Base-by-base conservation (phyloP, 2,113 vertebrate genomes). In the Leptocoma aspasia region DNA sequence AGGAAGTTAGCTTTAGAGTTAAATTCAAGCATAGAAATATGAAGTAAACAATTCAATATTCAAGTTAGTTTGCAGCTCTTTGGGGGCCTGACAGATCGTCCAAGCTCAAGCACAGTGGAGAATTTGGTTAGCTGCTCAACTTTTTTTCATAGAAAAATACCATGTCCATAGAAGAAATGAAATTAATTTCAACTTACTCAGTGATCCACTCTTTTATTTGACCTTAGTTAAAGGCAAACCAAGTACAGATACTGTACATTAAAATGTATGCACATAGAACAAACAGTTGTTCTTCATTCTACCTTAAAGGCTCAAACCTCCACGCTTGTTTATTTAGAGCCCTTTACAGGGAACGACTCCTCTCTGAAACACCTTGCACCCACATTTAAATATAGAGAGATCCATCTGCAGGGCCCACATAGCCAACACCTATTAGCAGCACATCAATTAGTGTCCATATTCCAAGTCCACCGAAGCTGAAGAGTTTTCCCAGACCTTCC, bases 391-490 rank as follows among this genome's bases (percentile, higher is more conserved):
- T 99, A 97, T 99, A 99, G 27, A 99, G 98, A 7, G 99, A 99
- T 70, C 99, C 99, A 15, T 99, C 99, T 6, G 99, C 99, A 3
- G 99, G 99, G 13, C 99, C 99, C 77, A 99, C 99, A 9, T 99
- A 99, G 89, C 99, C 99, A 14, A 99, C 99, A 0, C 98, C 99
- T 24, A 99, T 99, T 7, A 99, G 97, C 4, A 99, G 97, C 82
- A 99, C 99, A 2, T 99, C 99, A 33, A 99, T 99, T 11, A 99
- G 95, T 2, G 99, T 99, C 99, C 99, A 99, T 93, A 99, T 99
- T 49, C 99, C 99, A 96, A 99, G 98, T 59, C 99, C 99, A 26
- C 99, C 99, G 44, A 99, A 99, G 97, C 99, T 99, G 98, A 99
- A 99, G 90, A 99, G 99, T 86, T 99, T 99, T 93, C 99, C 99